Percentiles rank a stretch among this genome's conserved stretches.
phyloP scores from a whole-genome alignment of 1,140 invertebrate genomes.

The Idris sp. region DNA sequence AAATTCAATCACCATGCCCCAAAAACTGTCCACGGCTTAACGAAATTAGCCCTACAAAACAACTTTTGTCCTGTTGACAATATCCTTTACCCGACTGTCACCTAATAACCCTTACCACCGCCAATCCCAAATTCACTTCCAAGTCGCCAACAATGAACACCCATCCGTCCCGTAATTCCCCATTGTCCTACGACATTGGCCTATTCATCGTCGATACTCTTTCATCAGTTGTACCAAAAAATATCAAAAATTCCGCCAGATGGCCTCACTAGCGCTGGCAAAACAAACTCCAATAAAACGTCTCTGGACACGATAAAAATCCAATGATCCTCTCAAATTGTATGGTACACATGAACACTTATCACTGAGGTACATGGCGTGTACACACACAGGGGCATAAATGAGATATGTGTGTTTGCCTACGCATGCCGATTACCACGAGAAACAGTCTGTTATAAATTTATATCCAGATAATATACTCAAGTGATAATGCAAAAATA shows the following conservation, averaged over 20 bases:
- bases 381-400: too few relatives aligned
- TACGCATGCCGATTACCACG: too few relatives aligned
- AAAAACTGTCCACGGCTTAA: slow-evolving; percentile 35
- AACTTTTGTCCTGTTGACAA: slow-evolving; percentile 46
- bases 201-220: slow-evolving; percentile 45
- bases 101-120: slow-evolving; percentile 47
- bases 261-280: slow-evolving; percentile 28
- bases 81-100: slow-evolving; percentile 48
- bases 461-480: too few relatives aligned
- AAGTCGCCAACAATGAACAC: slow-evolving; percentile 48
- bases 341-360: slow-evolving; percentile 10
- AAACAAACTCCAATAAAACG: slow-evolving; percentile 18
- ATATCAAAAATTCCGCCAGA: slow-evolving; percentile 31
- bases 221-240: slow-evolving; percentile 42
- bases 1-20: slow-evolving; percentile 39
- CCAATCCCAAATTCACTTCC: slow-evolving; percentile 22
- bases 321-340: slow-evolving; percentile 32
- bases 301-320: slow-evolving; percentile 21
- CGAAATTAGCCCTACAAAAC: slow-evolving; percentile 40
- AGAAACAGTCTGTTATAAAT: too few relatives aligned
- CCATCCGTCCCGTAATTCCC: slow-evolving; percentile 48
- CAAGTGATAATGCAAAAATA: too few relatives aligned
- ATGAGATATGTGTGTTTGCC: too few relatives aligned
- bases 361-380: too few relatives aligned
- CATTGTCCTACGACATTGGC: slow-evolving; percentile 28